Base-by-base conservation (phyloP, 2,888 invertebrate genomes). In the Thalpophila matura region DNA sequence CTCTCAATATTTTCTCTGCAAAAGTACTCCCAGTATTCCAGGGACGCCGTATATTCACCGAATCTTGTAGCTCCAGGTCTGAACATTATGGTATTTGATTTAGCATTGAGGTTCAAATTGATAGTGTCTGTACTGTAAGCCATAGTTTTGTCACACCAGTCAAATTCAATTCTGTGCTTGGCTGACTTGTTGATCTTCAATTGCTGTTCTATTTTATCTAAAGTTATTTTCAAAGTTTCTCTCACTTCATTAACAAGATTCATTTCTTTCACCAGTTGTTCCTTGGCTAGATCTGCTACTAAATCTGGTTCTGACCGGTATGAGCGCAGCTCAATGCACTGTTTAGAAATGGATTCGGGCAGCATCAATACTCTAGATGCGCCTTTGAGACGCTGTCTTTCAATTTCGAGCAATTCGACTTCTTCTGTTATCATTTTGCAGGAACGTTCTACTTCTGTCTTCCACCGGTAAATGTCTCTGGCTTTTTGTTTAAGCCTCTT, bases 131-230 rank as follows among this genome's bases (percentile, higher is more conserved):
- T 96, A 74, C 97, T 96, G 81, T 97, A 97, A 0, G 98, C 96
- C 85, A 97, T 96, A 60, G 96, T 96, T 92, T 99, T 99, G 85
- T 99, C 98, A 81, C 98, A 98, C 98, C 98, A 99, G 87, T 99
- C 98, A 83, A 96, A 97, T 91, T 99, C 99, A 61, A 99, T 95
- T 40, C 97, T 96, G 74, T 97, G 96, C 86, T 99, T 98, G 0
- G 97, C 97, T 14, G 97, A 96, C 82, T 97, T 97, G 83, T 98
- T 97, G 77, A 97, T 96, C 26, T 96, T 85, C 84, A 97, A 92
- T 89, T 98, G 97, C 33, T 95, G 94, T 72, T 97, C 96, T 26
- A 98, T 96, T 81, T 96, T 96, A 33, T 95, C 92, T 4, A 97
- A 88, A 0, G 96, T 97, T 69, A 95, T 95, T 31, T 95, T 95